Conservation (phyloP, 2,113 vertebrate genomes). For the Oceanites oceanicus region DNA sequence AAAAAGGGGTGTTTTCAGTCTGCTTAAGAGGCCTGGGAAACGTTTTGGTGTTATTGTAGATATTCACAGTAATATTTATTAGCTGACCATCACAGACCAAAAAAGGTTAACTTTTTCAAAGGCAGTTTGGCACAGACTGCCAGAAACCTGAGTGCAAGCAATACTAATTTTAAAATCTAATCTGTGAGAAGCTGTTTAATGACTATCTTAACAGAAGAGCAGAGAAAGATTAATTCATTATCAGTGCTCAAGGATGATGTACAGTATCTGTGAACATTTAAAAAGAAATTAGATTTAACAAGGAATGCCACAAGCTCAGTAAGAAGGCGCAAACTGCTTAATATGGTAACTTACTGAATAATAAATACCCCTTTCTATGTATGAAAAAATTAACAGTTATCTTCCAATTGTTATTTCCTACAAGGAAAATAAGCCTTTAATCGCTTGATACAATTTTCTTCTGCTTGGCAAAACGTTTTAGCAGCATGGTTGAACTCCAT, state of each 20-base stretch:
- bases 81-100: neutral
- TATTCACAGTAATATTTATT: neutral
- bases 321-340: neutral
- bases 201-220: neutral
- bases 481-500: neutral
- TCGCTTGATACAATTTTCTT: neutral
- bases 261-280: neutral
- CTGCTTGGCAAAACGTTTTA: neutral
- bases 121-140: neutral
- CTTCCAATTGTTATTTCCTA: neutral
- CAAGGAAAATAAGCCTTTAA: neutral
- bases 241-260: neutral
- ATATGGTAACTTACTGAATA: neutral
- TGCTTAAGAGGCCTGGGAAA: neutral
- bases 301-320: neutral
- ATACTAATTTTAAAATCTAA: neutral
- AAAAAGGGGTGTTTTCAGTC: neutral
- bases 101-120: neutral
- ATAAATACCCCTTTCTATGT: neutral
- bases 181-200: neutral
- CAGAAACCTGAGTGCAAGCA: neutral
- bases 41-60: neutral
- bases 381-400: neutral
- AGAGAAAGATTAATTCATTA: neutral
- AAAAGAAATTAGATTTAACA: neutral